These are phyloP conservation scores for Platynereis dumerilii DNA, from an alignment of 2,888 invertebrate genomes.

Conservation along the genomic window DNA sequence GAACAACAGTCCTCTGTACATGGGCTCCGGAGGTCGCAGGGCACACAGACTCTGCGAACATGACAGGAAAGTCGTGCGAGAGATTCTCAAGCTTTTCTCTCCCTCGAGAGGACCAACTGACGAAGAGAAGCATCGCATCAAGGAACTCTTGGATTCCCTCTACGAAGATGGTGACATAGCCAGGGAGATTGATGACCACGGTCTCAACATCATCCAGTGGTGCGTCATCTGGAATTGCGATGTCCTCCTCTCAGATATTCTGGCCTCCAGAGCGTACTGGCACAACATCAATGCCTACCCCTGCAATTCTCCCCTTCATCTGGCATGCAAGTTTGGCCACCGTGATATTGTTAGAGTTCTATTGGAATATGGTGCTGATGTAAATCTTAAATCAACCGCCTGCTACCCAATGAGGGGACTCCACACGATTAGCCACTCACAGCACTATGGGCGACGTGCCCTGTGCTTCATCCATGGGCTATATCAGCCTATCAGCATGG, in stretches of 20 bases:
- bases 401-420: slow-evolving; percentile 17
- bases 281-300: slow-evolving; percentile 9
- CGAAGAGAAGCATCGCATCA: neutral
- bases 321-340: slow-evolving; percentile 17
- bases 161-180: slow-evolving; percentile 4
- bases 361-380: slow-evolving; percentile 10
- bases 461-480: slow-evolving; percentile 11
- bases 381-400: slow-evolving; percentile 16
- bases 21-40: neutral
- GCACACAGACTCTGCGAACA: neutral
- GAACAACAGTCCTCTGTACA: neutral
- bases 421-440: slow-evolving; percentile 11
- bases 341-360: slow-evolving; percentile 2
- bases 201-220: slow-evolving; percentile 8
- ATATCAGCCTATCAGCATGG: slow-evolving; percentile 10
- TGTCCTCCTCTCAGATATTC: slow-evolving; percentile 1
- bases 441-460: slow-evolving; percentile 11
- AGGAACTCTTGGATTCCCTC: neutral
- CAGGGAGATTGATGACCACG: slow-evolving; percentile 1
- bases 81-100: neutral
- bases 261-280: slow-evolving; percentile 10
- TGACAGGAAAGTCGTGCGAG: neutral
- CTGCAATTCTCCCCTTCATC: slow-evolving; percentile 18
- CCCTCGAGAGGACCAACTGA: neutral
- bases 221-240: slow-evolving; percentile 6